phyloP scores from a whole-genome alignment of 2,113 vertebrate species.

The Coryphaenoides rupestris region DNA sequence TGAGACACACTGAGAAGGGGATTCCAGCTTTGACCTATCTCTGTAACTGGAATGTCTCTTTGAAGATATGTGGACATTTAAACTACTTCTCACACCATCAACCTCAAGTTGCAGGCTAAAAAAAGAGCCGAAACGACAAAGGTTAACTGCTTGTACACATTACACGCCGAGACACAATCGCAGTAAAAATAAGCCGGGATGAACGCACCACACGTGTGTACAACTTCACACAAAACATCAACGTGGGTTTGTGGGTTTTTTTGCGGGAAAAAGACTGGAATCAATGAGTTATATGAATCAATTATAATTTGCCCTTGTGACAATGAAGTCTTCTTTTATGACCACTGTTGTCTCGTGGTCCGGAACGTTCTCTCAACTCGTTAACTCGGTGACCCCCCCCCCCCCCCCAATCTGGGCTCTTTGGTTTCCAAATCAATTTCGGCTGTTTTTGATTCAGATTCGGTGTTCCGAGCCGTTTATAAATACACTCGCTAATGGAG shows the following conservation, averaged over 20 bases:
- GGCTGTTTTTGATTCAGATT: conserved; percentile 13
- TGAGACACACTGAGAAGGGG: conserved; percentile 46
- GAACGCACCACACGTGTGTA: too few species aligned
- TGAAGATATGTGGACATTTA: conserved; percentile 55
- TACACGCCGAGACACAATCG: not conserved
- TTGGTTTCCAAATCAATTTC: not conserved
- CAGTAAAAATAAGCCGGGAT: conserved; percentile 4
- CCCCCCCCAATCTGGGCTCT: not conserved
- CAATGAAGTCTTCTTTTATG: too few species aligned
- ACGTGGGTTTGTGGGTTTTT: too few species aligned
- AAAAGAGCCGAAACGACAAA: conserved; percentile 11
- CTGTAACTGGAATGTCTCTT: conserved; percentile 45
- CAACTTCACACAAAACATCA: too few species aligned
- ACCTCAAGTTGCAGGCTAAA: conserved; percentile 17
- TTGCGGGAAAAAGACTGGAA: too few species aligned
- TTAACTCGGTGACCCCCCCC: not conserved
- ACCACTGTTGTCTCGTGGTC: too few species aligned
- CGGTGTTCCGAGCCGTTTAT: conserved; percentile 25
- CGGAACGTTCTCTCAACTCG: too few species aligned
- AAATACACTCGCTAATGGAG: conserved; percentile 30
- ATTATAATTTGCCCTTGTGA: too few species aligned
- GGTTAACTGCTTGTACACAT: not conserved
- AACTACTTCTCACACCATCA: conserved; percentile 31
- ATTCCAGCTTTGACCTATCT: conserved; percentile 46
- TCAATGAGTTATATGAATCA: too few species aligned